A percentile compares a stretch with the other conserved stretches of the same genome.
Evolutionary conservation across 2,888 invertebrate genomes (phyloP).

Genomic region (Steinernema hermaphroditum): DNA sequence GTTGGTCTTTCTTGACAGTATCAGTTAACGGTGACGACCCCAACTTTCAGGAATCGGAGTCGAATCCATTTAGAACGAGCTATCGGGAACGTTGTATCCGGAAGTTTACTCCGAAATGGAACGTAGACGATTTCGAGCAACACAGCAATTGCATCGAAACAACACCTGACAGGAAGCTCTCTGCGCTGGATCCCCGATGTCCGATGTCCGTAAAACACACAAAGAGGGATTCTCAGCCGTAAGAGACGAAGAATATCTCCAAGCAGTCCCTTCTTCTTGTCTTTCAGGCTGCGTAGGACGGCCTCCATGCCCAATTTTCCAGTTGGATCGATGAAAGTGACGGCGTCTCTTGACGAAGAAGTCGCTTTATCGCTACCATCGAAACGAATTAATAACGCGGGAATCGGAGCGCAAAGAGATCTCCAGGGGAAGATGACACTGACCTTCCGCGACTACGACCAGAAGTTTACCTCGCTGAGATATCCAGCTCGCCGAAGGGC

Average conservation of each 20-base stretch:
- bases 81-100: conserved; percentile 40
- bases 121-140: conserved; percentile 33
- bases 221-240: background rate
- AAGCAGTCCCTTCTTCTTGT: conserved; percentile 8
- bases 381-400: conserved; percentile 32
- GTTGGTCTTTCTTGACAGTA: conserved; percentile 6
- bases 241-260: too few relatives aligned
- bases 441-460: conserved; percentile 38
- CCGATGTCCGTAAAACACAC: conserved; percentile 23
- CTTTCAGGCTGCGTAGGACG: background rate
- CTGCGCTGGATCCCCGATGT: background rate
- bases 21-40: too few relatives aligned
- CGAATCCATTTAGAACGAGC: conserved; percentile 40
- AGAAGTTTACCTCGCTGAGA: conserved; percentile 31
- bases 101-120: conserved; percentile 36
- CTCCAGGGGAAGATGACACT: conserved; percentile 35
- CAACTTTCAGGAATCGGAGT: conserved; percentile 39
- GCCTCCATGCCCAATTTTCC: background rate
- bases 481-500: conserved; percentile 11
- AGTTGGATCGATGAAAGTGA: background rate
- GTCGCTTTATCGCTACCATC: conserved; percentile 24
- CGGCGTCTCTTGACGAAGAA: background rate
- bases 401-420: conserved; percentile 40
- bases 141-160: background rate
- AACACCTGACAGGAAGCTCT: background rate